Conservation (phyloP, 2,888 invertebrate genomes). For the Parnassius mnemosyne region DNA sequence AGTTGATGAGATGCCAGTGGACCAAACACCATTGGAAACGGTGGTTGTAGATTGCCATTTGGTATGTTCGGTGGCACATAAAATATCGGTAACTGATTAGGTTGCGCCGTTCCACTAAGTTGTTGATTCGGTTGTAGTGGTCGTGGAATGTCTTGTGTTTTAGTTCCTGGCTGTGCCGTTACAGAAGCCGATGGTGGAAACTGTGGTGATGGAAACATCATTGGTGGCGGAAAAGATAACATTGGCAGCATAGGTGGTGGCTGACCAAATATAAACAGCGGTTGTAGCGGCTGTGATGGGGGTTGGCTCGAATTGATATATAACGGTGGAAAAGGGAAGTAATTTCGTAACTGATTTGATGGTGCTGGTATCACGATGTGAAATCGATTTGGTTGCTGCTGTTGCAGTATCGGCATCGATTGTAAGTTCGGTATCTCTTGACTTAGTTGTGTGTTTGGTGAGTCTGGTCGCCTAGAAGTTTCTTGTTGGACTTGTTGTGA, state of each 20-base stretch:
- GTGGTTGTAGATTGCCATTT: background rate
- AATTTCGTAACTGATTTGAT: background rate
- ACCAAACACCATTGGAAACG: background rate
- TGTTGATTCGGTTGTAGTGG: background rate
- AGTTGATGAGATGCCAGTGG: background rate
- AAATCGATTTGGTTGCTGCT: background rate
- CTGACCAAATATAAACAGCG: conserved; percentile 5
- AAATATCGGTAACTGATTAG: background rate
- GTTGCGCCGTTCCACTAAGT: background rate
- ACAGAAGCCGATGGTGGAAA: background rate
- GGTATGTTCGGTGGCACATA: background rate
- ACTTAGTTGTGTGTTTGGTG: too few species aligned
- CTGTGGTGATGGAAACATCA: background rate
- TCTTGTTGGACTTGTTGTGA: background rate
- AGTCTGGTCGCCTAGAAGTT: background rate
- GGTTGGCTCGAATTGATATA: background rate
- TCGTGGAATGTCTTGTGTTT: background rate
- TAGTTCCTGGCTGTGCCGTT: background rate
- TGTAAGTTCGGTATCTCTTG: background rate
- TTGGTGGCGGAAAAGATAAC: conserved; percentile 6
- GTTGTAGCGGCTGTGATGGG: background rate
- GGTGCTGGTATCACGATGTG: conserved; percentile 3
- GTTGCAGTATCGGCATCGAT: background rate
- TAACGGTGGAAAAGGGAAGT: background rate
- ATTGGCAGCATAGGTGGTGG: background rate